phyloP scores from a whole-genome alignment of 2,113 vertebrate species.

The Phalacrocorax carbo region DNA sequence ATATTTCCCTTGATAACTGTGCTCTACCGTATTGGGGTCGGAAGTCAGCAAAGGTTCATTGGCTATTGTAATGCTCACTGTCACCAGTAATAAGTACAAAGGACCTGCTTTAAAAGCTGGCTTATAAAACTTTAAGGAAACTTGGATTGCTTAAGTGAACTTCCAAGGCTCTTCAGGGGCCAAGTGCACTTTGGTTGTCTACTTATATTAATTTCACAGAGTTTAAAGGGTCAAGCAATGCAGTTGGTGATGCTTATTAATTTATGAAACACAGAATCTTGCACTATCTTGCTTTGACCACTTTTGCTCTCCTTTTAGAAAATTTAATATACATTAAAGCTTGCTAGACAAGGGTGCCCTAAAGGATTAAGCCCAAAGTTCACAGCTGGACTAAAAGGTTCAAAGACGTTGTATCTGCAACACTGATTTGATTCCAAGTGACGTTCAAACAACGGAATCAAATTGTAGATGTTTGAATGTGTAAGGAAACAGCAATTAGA shows the following conservation, averaged over 20 bases:
- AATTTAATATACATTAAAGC: conserved; percentile 75
- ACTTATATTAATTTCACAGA: conserved; percentile 98
- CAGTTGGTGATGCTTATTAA: conserved; percentile 90
- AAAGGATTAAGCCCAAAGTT: conserved; percentile 72
- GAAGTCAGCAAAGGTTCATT: conserved; percentile 84
- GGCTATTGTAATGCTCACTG: conserved; percentile 80
- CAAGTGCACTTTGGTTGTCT: conserved; percentile 85
- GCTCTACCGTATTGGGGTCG: conserved; percentile 78
- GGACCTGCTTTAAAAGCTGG: conserved; percentile 87
- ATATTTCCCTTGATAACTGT: conserved; percentile 80
- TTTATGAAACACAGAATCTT: conserved; percentile 86
- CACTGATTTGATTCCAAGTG: conserved; percentile 59
- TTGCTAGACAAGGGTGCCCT: conserved; percentile 62
- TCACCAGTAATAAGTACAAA: conserved; percentile 85
- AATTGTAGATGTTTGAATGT: conserved; percentile 46
- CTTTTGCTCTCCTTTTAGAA: conserved; percentile 61
- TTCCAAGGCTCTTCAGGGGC: conserved; percentile 80
- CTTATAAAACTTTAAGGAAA: conserved; percentile 95
- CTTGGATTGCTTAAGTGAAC: conserved; percentile 91
- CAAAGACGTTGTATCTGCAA: not conserved
- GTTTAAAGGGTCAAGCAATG: conserved; percentile 95
- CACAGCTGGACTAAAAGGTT: conserved; percentile 64
- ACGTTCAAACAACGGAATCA: conserved; percentile 35
- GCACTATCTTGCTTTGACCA: conserved; percentile 74
- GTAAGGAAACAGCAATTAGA: conserved; percentile 68